Conservation (phyloP, 1,140 invertebrate genomes). For the Neelides sp. region DNA sequence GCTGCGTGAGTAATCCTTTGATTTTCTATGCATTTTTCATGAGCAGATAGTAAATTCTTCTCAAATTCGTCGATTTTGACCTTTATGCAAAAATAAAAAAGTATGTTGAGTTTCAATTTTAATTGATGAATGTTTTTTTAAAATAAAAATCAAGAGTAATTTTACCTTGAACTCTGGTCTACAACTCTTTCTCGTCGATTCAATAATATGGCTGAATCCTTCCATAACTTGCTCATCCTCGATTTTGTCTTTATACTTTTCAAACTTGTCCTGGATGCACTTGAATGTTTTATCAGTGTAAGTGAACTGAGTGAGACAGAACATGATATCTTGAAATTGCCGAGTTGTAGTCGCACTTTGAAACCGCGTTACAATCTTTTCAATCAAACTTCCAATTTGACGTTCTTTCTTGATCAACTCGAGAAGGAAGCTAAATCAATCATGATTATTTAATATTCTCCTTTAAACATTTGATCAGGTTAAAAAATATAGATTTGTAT, state of each 20-base stretch:
- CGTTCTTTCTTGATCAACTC: conserved; percentile 20
- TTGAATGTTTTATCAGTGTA: conserved; percentile 24
- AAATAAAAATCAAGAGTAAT: background rate
- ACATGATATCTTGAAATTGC: conserved; percentile 14
- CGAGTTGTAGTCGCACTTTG: background rate
- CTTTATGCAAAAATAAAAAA: conserved; percentile 6
- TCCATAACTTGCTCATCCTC: conserved; percentile 14
- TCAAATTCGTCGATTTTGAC: conserved; percentile 23
- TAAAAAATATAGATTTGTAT: too few relatives aligned
- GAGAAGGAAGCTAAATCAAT: conserved; percentile 14
- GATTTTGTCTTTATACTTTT: conserved; percentile 15
- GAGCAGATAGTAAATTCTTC: conserved; percentile 9
- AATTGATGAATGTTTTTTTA: background rate
- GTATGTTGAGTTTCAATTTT: background rate
- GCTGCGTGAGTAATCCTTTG: conserved; percentile 11
- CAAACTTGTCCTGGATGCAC: conserved; percentile 13
- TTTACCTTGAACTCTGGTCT: conserved; percentile 20
- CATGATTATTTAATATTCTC: background rate
- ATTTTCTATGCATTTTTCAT: conserved; percentile 16
- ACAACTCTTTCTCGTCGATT: conserved; percentile 4
- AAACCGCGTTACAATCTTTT: conserved; percentile 21
- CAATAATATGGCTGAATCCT: conserved; percentile 16
- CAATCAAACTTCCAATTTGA: conserved; percentile 14
- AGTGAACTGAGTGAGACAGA: conserved; percentile 16
- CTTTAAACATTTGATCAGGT: too few relatives aligned